phyloP scores from a whole-genome alignment of 2,888 invertebrate species.

The Cylindroiulus punctatus region DNA sequence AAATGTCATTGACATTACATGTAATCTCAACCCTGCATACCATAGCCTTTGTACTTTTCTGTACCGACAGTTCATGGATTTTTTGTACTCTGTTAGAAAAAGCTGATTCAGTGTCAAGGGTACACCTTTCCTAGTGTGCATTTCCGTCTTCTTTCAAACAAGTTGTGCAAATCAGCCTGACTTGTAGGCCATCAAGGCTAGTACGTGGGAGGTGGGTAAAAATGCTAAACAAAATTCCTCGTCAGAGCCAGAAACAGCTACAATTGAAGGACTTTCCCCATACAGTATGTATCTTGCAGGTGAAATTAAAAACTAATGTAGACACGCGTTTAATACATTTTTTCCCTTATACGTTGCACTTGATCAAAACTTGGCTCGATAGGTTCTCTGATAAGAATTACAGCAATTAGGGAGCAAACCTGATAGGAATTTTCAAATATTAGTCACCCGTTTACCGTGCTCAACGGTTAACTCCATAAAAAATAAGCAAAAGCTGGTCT shows the following conservation, averaged over 20 bases:
- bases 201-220: neutral
- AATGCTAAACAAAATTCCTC: conserved; percentile 2
- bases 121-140: conserved; percentile 28
- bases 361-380: neutral
- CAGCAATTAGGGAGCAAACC: too few species aligned
- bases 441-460: neutral
- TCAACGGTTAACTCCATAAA: neutral
- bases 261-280: neutral
- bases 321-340: neutral
- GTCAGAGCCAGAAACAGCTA: neutral
- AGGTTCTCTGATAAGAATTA: neutral
- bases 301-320: neutral
- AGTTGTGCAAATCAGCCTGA: conserved; percentile 39
- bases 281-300: neutral
- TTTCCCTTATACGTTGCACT: neutral
- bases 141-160: conserved; percentile 4
- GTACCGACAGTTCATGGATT: neutral
- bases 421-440: neutral
- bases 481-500: neutral
- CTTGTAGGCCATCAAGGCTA: conserved; percentile 8
- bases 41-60: neutral
- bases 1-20: too few species aligned
- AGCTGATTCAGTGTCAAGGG: conserved; percentile 50
- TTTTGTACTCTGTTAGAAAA: neutral
- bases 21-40: too few species aligned